Conservation (phyloP, 2,797 vertebrate genomes). For the Adrianichthys oophorus region DNA sequence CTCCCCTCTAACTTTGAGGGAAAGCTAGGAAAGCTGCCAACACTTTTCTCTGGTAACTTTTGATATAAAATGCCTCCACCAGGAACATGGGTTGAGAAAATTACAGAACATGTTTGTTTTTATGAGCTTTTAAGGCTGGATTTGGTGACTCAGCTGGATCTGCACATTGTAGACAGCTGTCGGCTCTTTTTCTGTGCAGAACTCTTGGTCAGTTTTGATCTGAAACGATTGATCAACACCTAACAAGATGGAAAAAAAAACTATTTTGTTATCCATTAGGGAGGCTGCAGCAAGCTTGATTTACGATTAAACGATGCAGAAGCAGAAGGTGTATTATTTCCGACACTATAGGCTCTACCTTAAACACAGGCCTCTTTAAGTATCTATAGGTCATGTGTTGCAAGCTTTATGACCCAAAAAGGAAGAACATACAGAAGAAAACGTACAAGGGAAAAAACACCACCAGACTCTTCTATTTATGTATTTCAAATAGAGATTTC, state of each 20-base stretch:
- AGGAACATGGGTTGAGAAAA: constrained; percentile 47
- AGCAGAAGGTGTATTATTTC: constrained; percentile 54
- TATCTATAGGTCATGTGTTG: constrained; percentile 13
- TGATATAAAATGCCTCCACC: constrained; percentile 31
- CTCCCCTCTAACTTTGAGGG: constrained; percentile 55
- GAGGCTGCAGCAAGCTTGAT: constrained; percentile 12
- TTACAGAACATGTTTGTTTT: constrained; percentile 50
- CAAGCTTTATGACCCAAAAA: background rate
- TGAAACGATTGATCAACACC: constrained; percentile 4
- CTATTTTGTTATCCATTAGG: background rate
- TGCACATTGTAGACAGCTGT: constrained; percentile 43
- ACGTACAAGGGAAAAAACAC: constrained; percentile 5
- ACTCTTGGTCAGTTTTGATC: constrained; percentile 2
- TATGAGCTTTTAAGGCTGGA: constrained; percentile 39
- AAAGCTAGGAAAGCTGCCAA: constrained; percentile 28
- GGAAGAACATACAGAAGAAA: background rate
- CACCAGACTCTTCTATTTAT: background rate
- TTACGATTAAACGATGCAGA: constrained; percentile 43
- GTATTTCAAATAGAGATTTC: no score
- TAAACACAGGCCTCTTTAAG: constrained; percentile 17
- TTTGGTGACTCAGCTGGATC: constrained; percentile 43
- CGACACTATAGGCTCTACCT: constrained; percentile 34
- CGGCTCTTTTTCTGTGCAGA: constrained; percentile 3
- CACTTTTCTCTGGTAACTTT: constrained; percentile 25
- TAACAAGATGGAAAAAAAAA: background rate